A percentile compares a stretch with the other conserved stretches of the same genome.
Conservation (phyloP, 2,888 invertebrate species). For the Lysandra bellargus region DNA sequence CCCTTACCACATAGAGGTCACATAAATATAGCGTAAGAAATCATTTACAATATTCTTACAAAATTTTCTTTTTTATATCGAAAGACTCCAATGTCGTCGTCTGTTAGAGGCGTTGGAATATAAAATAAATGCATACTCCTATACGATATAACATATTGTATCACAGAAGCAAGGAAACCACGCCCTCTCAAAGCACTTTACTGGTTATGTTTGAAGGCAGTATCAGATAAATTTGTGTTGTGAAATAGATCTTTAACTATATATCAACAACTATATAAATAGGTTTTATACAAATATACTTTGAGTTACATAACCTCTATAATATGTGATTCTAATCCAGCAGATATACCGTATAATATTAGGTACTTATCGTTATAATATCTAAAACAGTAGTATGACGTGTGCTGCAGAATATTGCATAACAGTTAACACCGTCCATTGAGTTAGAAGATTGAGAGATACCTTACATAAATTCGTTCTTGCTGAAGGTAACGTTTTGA, state of each 20-base stretch:
- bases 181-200: constrained; percentile 23
- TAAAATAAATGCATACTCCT: constrained; percentile 11
- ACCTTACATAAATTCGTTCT: not conserved
- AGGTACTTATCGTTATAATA: constrained; percentile 6
- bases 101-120: constrained; percentile 14
- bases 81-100: not conserved
- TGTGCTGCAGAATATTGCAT: not conserved
- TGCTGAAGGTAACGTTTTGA: not conserved
- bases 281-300: constrained; percentile 30
- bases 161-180: constrained; percentile 30
- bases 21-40: not conserved
- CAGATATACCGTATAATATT: constrained; percentile 24
- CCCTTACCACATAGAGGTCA: not conserved
- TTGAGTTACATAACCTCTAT: constrained; percentile 21
- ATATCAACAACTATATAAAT: constrained; percentile 29
- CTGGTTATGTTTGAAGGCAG: constrained; percentile 27
- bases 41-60: not conserved
- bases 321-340: constrained; percentile 29
- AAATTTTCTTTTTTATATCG: not conserved
- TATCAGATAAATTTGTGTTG: constrained; percentile 29
- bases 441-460: not conserved
- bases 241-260: constrained; percentile 24
- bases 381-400: not conserved
- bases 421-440: not conserved
- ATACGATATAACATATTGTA: constrained; percentile 24